Evolutionary conservation across 1,140 invertebrate genomes (phyloP), one percentile per base, ranked within the genome.

Genomic region (Drosophila tristis): DNA sequence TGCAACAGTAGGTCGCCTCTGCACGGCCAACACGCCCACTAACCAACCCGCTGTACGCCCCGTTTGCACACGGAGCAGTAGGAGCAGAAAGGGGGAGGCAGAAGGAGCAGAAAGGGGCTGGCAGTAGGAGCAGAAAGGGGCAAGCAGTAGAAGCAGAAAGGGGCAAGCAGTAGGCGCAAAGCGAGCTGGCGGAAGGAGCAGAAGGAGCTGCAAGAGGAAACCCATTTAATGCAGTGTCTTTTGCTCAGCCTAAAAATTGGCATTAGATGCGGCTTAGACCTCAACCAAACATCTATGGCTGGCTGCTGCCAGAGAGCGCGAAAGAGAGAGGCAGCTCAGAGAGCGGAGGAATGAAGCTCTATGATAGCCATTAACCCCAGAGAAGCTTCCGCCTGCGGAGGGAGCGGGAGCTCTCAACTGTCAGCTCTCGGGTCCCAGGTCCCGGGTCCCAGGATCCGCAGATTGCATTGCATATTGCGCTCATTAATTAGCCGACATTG

Each of bases 401-500:
- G 20, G 20, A 20, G 26, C 26, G 6, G 6, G 1, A 29, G 26
- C 26, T 29, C 20, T 20, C 20, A 20, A 20, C 20, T 20, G 20
- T 20, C 20, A 20, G 20, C 20, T 20, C 1, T 20, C 20, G 20
- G 20, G 20, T 20, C 5, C 26, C 26, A 29, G 31, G 8, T 35
- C 31, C 9, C 31, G 6, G 26, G 26, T 31, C 29, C 15, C n/a
- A 57, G 51, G 8, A 44, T 31, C 39, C 15, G 11, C 20, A 45
- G 35, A 54, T 68, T 57, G 47, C 53, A 64, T 68, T 63, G 77
- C 50, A 58, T 48, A 71, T 61, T 60, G 75, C 71, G 79, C 79
- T 87, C 84, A 89, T 89, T 89, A 89, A 89, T 89, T 89, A 89
- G 76, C 65, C 57, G 79, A 60, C 76, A 90, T 61, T 67, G 76